Conservation (phyloP, 2,797 vertebrate genomes). For the Lepilemur ruficaudatus region DNA sequence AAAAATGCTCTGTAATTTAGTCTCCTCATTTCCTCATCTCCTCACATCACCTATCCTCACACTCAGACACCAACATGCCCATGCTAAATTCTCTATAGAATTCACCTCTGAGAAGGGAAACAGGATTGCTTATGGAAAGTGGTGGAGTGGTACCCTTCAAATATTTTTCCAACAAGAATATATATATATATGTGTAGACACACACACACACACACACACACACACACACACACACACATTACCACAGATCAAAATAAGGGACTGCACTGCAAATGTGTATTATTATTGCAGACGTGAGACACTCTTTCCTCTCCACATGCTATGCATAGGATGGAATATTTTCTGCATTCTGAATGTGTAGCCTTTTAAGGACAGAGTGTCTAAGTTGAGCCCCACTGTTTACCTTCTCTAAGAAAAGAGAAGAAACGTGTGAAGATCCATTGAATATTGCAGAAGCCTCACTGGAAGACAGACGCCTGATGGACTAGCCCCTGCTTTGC, state of each 20-base stretch:
- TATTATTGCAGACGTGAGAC: not conserved
- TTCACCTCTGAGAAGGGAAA: not conserved
- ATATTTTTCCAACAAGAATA: not conserved
- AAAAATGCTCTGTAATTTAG: not conserved
- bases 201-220: no score
- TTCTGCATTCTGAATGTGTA: not conserved
- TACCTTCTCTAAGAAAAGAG: not conserved
- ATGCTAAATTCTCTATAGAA: not conserved
- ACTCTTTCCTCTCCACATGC: not conserved
- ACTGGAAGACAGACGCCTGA: not conserved
- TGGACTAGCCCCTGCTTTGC: not conserved
- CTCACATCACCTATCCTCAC: not conserved
- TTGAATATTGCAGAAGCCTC: not conserved
- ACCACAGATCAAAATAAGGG: not conserved
- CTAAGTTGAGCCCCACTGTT: not conserved
- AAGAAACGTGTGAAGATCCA: not conserved
- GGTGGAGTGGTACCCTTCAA: not conserved
- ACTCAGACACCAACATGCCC: not conserved
- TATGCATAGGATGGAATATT: not conserved
- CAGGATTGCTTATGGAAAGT: not conserved
- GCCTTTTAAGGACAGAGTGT: not conserved
- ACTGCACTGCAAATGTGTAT: not conserved
- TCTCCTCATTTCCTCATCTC: not conserved
- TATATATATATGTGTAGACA: no score
- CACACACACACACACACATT: no score